Evolutionary conservation across 2,888 invertebrate species (phyloP).

Genomic region (Drepana falcataria): DNA sequence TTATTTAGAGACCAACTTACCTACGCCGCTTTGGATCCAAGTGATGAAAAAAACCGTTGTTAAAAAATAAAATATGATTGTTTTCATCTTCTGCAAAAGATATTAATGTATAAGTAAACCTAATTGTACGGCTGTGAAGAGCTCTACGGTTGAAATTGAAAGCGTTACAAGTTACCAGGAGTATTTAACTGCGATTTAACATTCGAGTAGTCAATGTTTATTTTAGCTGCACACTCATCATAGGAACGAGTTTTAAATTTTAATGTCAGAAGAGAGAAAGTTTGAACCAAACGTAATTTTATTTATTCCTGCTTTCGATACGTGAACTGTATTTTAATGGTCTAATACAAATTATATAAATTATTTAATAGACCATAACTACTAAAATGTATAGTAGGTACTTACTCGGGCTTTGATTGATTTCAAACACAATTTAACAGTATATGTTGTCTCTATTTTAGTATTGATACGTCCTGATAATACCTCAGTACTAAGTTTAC

Average conservation of each 20-base stretch:
- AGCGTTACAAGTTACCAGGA: constrained; percentile 46
- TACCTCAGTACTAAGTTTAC: background rate
- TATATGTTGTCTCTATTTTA: background rate
- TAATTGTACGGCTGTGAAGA: constrained; percentile 33
- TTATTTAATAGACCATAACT: constrained; percentile 6
- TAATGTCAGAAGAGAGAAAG: constrained; percentile 67
- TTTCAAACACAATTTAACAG: background rate
- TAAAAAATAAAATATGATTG: constrained; percentile 23
- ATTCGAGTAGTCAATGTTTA: constrained; percentile 53
- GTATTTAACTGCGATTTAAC: constrained; percentile 57
- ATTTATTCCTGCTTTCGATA: constrained; percentile 51
- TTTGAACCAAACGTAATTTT: constrained; percentile 41
- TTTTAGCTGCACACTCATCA: constrained; percentile 54
- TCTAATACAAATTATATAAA: background rate
- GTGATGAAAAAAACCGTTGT: constrained; percentile 21
- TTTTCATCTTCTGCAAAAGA: constrained; percentile 26
- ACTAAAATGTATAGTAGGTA: background rate
- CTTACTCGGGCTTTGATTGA: background rate
- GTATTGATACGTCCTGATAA: background rate
- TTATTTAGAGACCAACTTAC: constrained; percentile 21
- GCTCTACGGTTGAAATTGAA: constrained; percentile 56
- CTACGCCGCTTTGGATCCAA: constrained; percentile 22
- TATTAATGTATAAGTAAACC: constrained; percentile 9
- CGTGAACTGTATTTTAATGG: constrained; percentile 40
- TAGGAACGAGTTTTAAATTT: constrained; percentile 75